A percentile compares a stretch with the other conserved stretches of the same genome.
Conservation (phyloP, 2,888 invertebrate species). For the Altica lythri region DNA sequence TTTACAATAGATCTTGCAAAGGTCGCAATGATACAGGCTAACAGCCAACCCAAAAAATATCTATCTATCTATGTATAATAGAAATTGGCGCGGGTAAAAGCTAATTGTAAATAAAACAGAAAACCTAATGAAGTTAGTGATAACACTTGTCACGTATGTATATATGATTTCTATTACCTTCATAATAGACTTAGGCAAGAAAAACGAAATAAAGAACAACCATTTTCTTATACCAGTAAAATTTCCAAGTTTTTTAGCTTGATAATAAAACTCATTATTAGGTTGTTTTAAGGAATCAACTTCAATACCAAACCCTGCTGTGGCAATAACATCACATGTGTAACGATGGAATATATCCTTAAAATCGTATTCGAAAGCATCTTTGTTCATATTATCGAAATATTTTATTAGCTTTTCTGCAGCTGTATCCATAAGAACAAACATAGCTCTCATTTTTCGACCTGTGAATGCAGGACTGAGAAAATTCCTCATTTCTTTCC, state of each 20-base stretch:
- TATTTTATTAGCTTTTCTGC: neutral
- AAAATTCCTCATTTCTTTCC: neutral
- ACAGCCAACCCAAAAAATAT: too few relatives aligned
- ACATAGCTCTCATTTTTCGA: neutral
- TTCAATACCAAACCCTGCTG: neutral
- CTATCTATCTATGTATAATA: too few relatives aligned
- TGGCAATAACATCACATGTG: slow-evolving; percentile 2
- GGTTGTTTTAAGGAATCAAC: neutral
- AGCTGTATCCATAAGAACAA: slow-evolving; percentile 1
- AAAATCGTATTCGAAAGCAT: neutral
- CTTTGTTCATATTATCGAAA: neutral
- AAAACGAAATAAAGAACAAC: neutral
- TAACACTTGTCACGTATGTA: too few relatives aligned
- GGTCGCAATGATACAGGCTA: too few relatives aligned
- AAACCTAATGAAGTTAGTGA: too few relatives aligned
- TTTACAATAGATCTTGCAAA: too few relatives aligned
- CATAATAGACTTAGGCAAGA: neutral
- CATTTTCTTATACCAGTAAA: neutral
- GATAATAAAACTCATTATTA: neutral
- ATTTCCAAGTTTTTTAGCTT: neutral
- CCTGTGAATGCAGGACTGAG: slow-evolving; percentile 1
- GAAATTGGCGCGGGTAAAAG: too few relatives aligned
- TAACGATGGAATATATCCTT: slow-evolving; percentile 1
- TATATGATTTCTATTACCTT: too few relatives aligned
- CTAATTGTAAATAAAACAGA: too few relatives aligned